Base-by-base conservation (phyloP, 2,888 invertebrate genomes). In the Caenorhabditis drosophilae region DNA sequence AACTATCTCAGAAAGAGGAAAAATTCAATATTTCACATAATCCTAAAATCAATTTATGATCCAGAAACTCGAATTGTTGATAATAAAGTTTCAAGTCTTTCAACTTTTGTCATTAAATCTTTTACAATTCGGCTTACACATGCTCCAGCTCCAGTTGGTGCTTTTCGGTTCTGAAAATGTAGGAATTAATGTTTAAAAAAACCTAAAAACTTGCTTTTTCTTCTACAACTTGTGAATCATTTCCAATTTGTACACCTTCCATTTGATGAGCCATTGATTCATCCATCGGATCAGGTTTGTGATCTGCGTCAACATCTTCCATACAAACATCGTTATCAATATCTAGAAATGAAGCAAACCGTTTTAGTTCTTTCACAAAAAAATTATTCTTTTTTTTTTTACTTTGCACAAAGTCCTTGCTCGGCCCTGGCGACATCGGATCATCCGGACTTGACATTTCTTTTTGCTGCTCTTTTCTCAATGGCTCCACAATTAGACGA, bases 401-500 rank as follows among this genome's bases (percentile, higher is more conserved):
- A n/a, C n/a, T n/a, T n/a, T n/a, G n/a, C 20, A 42, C 52, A 1
- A 27, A 45, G 44, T n/a, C 44, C 44, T 27, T 27, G 16, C 12
- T 22, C 3, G 44, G 26, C 27, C 44, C 44, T 2, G 44, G 44
- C 4, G 27, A 27, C n/a, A n/a, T n/a, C n/a, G 44, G 44, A 12
- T 45, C 44, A 27, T 45, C 44, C 25, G 44, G 44, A 1, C 9
- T 4, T 2, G 25, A 4, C n/a, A n/a, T n/a, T 36, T 36, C 36
- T n/a, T 67, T 58, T 16, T 50, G 46, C n/a, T 48, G 45, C 20
- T 70, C 72, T 16, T 64, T 60, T 44, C 67, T 42, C 12, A 73
- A 47, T 12, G 73, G 73, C n/a, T 58, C 69, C 9, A 73, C 73
- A 11, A 70, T 51, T 6, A 70, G 50, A 23, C 64, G 52, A 2